A percentile compares a stretch with the other conserved stretches of the same genome.
phyloP scores from a whole-genome alignment of 2,797 vertebrate genomes.

The Antrozous pallidus region DNA sequence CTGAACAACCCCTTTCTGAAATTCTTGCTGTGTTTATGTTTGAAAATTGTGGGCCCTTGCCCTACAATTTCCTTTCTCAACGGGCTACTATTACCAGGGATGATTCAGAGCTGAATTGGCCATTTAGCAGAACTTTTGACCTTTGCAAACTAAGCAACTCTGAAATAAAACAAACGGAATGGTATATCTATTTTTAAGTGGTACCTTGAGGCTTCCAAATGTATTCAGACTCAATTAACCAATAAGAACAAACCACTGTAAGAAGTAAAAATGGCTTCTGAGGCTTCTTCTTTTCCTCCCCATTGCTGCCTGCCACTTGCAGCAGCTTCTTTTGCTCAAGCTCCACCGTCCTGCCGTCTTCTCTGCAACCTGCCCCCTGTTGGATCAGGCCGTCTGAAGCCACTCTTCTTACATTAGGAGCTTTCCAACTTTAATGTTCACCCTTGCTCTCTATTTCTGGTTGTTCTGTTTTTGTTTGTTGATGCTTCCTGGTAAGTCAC shows the following conservation, averaged over 20 bases:
- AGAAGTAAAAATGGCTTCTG: background rate
- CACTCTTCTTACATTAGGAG: background rate
- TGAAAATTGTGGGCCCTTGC: background rate
- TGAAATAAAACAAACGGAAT: background rate
- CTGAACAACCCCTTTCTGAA: background rate
- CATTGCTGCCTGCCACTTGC: background rate
- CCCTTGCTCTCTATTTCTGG: background rate
- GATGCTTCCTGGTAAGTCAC: background rate
- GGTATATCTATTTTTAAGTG: background rate
- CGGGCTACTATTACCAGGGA: background rate
- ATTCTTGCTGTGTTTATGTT: background rate
- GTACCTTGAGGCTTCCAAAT: background rate
- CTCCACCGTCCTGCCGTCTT: background rate
- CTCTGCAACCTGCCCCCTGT: background rate
- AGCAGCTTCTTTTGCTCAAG: background rate
- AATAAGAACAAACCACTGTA: background rate
- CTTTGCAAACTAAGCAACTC: background rate
- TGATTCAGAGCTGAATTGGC: background rate
- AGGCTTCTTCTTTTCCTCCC: background rate
- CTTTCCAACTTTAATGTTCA: background rate
- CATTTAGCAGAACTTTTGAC: background rate
- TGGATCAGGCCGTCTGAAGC: background rate
- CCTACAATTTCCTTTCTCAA: background rate
- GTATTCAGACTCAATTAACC: background rate
- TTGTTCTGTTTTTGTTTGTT: background rate